Evolutionary conservation across 2,797 vertebrate genomes (phyloP), one percentile per base, ranked within the genome.

Genomic region (Chromobotia macracanthus): DNA sequence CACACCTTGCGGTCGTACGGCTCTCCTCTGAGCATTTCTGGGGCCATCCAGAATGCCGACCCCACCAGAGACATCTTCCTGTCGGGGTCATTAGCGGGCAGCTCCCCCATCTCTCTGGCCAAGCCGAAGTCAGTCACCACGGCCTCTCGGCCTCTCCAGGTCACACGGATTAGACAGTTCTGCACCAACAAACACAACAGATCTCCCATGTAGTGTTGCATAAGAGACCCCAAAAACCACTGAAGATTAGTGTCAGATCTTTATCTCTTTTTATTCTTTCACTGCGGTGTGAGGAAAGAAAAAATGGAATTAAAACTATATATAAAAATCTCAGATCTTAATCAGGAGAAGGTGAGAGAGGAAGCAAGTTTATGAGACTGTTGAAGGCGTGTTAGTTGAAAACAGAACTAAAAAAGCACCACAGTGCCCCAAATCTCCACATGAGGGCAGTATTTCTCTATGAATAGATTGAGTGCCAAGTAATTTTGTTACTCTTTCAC

Each of bases 41-140:
- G 93, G 19, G 93, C 94, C 92, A 94, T 94, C 94, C 94, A 94
- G 86, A 93, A 94, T 2, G 94, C 92, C 0, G 93, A 94, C 23
- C 93, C 93, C 80, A 94, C 93, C 77, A 94, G 83, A 16, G 93
- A 94, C 73, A 94, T 83, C 82, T 94, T 94, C 80, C 94, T 88
- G 60, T 92, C 91, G 0, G 85, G 87, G 15, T 88, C 85, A 60
- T 90, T 91, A 23, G 85, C 68, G 0, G 92, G 86, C 28, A 90
- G 77, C 56, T 94, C 93, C 41, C 85, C 87, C 65, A 94, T 93
- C 70, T 94, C 93, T 74, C 91, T 85, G 65, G 93, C 92, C 77
- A 94, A 87, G 2, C 93, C 93, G 0, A 94, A 94, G 80, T 94
- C 94, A 0, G 93, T 89, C 72, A 94, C 92, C 72, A 94, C 66